Evolutionary conservation across 2,888 invertebrate genomes (phyloP).

Genomic region (Xylota segnis): DNA sequence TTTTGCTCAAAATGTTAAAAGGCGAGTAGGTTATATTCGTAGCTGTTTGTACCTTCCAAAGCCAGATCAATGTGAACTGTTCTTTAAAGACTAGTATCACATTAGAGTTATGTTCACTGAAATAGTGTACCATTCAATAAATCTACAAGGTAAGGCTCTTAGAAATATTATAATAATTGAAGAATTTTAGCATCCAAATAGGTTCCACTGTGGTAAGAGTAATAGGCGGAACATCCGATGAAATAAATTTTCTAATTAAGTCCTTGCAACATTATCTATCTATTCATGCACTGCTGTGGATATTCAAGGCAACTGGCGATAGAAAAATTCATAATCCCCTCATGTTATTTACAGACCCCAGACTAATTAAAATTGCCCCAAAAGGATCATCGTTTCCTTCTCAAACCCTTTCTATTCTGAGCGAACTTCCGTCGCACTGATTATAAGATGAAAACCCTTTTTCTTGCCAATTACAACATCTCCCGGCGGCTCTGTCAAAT

Average conservation of each 20-base stretch:
- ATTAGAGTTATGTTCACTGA: too few species aligned
- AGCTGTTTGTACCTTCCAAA: too few species aligned
- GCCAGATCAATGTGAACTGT: too few species aligned
- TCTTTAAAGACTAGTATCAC: too few species aligned
- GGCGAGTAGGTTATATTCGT: too few species aligned
- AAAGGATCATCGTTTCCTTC: constrained; percentile 26
- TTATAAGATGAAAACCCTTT: constrained; percentile 44
- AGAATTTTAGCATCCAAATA: too few species aligned
- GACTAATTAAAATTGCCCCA: constrained; percentile 59
- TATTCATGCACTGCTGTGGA: neutral
- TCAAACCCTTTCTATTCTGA: neutral
- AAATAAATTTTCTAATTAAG: neutral
- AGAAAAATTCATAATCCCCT: constrained; percentile 21
- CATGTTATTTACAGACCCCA: constrained; percentile 34
- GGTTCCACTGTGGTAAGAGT: too few species aligned
- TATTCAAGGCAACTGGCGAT: neutral
- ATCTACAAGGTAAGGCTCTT: too few species aligned
- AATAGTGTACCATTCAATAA: too few species aligned
- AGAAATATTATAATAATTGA: too few species aligned
- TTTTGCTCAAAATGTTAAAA: too few species aligned
- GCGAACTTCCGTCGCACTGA: constrained; percentile 42
- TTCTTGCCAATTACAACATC: constrained; percentile 50
- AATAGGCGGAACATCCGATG: too few species aligned
- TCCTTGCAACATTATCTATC: neutral
- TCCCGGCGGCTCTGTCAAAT: constrained; percentile 43